Percentiles rank a stretch among this genome's conserved stretches.
Conservation (phyloP, 2,888 invertebrate genomes). For the Leptinotarsa peninsularis region DNA sequence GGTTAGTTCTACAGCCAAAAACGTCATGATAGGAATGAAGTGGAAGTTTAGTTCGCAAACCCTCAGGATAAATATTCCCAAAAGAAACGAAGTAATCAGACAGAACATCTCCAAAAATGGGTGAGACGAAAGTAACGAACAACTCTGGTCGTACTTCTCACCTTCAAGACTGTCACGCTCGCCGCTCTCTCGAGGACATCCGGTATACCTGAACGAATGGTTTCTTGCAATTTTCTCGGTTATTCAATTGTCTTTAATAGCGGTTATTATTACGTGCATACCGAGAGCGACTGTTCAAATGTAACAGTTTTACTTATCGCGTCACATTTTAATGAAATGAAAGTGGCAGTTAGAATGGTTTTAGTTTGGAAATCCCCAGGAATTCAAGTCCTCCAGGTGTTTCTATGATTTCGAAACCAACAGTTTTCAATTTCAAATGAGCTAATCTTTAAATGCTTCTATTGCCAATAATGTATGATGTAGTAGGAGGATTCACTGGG, state of each 20-base stretch:
- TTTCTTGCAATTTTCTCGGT: slow-evolving; percentile 4
- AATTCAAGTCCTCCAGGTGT: not conserved
- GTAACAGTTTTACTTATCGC: not conserved
- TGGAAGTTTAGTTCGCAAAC: too few relatives aligned
- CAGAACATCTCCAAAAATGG: too few relatives aligned
- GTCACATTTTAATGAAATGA: not conserved
- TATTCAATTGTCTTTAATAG: slow-evolving; percentile 5
- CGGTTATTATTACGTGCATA: not conserved
- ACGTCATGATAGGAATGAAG: too few relatives aligned
- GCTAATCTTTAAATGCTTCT: too few relatives aligned
- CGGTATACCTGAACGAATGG: slow-evolving; percentile 6
- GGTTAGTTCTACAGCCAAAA: too few relatives aligned
- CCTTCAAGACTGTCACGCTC: not conserved
- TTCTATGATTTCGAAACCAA: too few relatives aligned
- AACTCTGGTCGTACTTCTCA: not conserved
- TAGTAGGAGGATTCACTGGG: too few relatives aligned
- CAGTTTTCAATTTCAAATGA: too few relatives aligned
- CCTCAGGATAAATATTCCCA: too few relatives aligned
- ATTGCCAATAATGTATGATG: too few relatives aligned
- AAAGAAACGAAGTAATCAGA: too few relatives aligned
- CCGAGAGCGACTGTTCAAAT: slow-evolving; percentile 2
- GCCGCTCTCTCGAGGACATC: not conserved
- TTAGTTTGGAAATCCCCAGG: not conserved
- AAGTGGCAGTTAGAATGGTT: not conserved
- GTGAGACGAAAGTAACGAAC: too few relatives aligned